Evolutionary conservation across 2,888 invertebrate species (phyloP).

Genomic region (Oxystoma pomonae): DNA sequence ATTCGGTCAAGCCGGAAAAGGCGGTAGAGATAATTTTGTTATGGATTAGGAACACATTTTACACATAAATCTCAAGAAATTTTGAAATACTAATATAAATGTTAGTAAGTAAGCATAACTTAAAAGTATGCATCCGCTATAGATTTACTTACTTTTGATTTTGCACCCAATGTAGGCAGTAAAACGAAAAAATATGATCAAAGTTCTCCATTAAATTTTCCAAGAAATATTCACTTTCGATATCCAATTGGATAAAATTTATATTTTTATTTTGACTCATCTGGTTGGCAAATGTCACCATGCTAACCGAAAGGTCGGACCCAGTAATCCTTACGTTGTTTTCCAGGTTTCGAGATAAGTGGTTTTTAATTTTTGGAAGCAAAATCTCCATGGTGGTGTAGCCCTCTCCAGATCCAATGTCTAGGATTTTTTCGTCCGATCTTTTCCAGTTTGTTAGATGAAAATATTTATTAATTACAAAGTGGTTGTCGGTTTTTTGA

Average conservation of each 20-base stretch:
- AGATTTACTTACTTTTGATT: constrained; percentile 61
- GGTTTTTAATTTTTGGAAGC: constrained; percentile 50
- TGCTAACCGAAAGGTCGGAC: constrained; percentile 65
- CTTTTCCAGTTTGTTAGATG: constrained; percentile 53
- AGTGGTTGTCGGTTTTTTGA: constrained; percentile 63
- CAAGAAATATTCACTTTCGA: constrained; percentile 52
- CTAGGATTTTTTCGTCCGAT: constrained; percentile 50
- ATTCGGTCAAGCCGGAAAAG: too few relatives aligned
- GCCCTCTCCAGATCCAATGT: constrained; percentile 74
- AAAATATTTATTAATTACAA: constrained; percentile 62
- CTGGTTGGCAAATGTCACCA: constrained; percentile 60
- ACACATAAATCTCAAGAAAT: too few relatives aligned
- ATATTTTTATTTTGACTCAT: constrained; percentile 48
- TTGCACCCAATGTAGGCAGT: constrained; percentile 75
- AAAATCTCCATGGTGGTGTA: constrained; percentile 63
- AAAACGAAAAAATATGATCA: constrained; percentile 71
- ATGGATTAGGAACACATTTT: too few relatives aligned
- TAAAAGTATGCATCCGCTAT: too few relatives aligned
- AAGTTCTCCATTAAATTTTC: constrained; percentile 48
- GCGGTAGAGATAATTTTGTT: too few relatives aligned
- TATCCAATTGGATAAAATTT: constrained; percentile 56
- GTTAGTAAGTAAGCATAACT: too few relatives aligned
- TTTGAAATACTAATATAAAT: too few relatives aligned
- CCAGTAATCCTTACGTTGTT: constrained; percentile 54
- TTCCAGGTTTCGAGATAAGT: constrained; percentile 40